Percentiles rank a stretch among this genome's conserved stretches.
phyloP scores from a whole-genome alignment of 2,888 invertebrate species.

The Elmis aenea region DNA sequence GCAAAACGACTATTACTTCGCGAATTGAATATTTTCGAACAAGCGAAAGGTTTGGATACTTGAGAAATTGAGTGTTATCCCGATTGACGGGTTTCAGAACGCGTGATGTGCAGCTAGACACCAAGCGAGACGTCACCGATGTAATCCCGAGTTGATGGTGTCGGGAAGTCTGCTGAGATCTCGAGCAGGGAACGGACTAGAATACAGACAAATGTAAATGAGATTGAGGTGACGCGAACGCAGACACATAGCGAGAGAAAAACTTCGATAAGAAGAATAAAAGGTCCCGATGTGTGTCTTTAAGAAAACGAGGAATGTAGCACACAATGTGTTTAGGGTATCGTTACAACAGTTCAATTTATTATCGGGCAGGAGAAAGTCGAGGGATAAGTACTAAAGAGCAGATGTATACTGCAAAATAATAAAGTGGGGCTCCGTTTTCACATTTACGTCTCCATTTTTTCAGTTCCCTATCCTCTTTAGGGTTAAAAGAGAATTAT shows the following conservation, averaged over 20 bases:
- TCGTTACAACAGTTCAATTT: too few species aligned
- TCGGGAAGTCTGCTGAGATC: conserved; percentile 33
- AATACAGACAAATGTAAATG: conserved; percentile 36
- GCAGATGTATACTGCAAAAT: too few species aligned
- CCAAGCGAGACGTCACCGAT: conserved; percentile 26
- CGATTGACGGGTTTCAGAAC: conserved; percentile 26
- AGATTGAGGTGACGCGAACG: conserved; percentile 24
- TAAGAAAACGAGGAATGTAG: too few species aligned
- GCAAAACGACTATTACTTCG: too few species aligned
- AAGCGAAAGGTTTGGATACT: conserved; percentile 12
- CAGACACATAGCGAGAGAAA: conserved; percentile 10
- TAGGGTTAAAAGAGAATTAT: too few species aligned
- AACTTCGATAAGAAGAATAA: conserved; percentile 16
- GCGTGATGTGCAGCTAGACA: conserved; percentile 15
- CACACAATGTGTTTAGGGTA: too few species aligned
- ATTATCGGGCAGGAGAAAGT: too few species aligned
- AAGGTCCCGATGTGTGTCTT: conserved; percentile 14
- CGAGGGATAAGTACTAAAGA: too few species aligned
- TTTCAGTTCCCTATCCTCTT: too few species aligned
- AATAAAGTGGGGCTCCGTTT: too few species aligned
- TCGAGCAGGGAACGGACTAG: conserved; percentile 28
- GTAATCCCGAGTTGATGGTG: conserved; percentile 36
- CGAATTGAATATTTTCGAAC: too few species aligned
- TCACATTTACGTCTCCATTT: too few species aligned
- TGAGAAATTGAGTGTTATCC: conserved; percentile 26